These are phyloP conservation scores for Acronicta alni DNA, from an alignment of 2,888 invertebrate species.

Conservation along the genomic window DNA sequence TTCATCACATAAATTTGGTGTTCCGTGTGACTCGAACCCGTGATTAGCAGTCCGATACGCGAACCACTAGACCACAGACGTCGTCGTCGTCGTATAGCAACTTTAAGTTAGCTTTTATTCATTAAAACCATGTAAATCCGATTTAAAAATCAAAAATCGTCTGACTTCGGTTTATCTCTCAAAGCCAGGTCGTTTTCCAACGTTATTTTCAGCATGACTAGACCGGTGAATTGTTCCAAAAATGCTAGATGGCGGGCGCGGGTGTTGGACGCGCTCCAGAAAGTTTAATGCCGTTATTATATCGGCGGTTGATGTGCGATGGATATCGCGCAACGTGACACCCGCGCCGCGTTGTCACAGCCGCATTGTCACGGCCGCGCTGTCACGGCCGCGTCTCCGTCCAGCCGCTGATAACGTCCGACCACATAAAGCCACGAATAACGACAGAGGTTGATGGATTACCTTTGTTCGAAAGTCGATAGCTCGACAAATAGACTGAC, in stretches of 20 bases:
- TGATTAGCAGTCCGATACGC: too few species aligned
- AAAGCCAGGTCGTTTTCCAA: slow-evolving; percentile 33
- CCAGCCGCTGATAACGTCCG: background rate
- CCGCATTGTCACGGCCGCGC: too few species aligned
- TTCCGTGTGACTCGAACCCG: too few species aligned
- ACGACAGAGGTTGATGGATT: background rate
- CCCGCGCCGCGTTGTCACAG: background rate
- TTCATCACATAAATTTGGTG: too few species aligned
- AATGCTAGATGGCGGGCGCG: slow-evolving; percentile 8
- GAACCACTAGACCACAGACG: too few species aligned
- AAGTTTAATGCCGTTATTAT: slow-evolving; percentile 64
- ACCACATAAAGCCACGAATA: too few species aligned
- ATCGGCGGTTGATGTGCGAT: slow-evolving; percentile 42
- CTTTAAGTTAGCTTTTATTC: slow-evolving; percentile 4
- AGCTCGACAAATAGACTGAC: background rate
- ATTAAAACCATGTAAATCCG: slow-evolving; percentile 7
- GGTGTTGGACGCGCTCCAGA: slow-evolving; percentile 62
- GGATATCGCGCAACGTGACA: slow-evolving; percentile 43
- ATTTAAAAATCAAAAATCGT: slow-evolving; percentile 18
- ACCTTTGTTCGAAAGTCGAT: background rate
- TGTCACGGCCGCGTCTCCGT: background rate
- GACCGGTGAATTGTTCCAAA: slow-evolving; percentile 31
- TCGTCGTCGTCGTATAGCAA: too few species aligned
- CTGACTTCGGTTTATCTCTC: slow-evolving; percentile 26
- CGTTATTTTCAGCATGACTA: slow-evolving; percentile 38